Base-by-base conservation (phyloP, 92 coral and sea anemone genomes). In the Porites evermanni region DNA sequence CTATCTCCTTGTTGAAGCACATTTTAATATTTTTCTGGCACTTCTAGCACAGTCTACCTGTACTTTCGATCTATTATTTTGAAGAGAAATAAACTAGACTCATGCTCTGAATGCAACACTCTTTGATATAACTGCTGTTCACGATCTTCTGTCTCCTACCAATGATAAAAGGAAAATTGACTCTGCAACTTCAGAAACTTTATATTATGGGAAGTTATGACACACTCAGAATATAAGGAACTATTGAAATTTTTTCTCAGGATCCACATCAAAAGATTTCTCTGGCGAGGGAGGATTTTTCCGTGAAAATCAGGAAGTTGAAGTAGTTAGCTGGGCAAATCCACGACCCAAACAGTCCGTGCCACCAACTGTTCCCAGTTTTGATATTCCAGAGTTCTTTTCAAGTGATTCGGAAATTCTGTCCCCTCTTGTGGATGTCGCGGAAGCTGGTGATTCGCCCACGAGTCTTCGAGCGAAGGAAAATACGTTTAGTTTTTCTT, bases 281-380 rank as follows among this genome's bases (percentile, higher is more conserved):
- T 64, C 91, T 19, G 82, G 64, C 26, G 99, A 95, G 79, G 99
- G 99, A 61, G 99, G 99, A 50, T 96, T 96, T 75, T 93, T 96
- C 74, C 93, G 85, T 71, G 97, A 96, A 52, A 75, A 68, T 3
- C 72, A 84, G 50, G 84, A 80, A 16, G 58, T 74, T 67, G 94
- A 86, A 10, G 63, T 67, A 11, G 51, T 74, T 2, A 65, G 74
- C 23, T 72, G 79, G 80, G 52, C 81, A 12, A 73, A 64, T 53
- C 79, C 86, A 12, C 64, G 17, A 12, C 63, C 90, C 14, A 66
- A 52, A 14, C 61, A 51, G 18, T 20, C 70, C 74, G 56, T 50
- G 4, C 12, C 59, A 7, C 24, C 75, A 3, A 53, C 29, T 18
- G 71, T 50, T 47, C 86, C 92, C 18, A 79, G 68, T 67, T 64